Evolutionary conservation across 1,140 invertebrate genomes (phyloP), one percentile per base, ranked within the genome.

Genomic region (Zaprionus kolodkinae): DNA sequence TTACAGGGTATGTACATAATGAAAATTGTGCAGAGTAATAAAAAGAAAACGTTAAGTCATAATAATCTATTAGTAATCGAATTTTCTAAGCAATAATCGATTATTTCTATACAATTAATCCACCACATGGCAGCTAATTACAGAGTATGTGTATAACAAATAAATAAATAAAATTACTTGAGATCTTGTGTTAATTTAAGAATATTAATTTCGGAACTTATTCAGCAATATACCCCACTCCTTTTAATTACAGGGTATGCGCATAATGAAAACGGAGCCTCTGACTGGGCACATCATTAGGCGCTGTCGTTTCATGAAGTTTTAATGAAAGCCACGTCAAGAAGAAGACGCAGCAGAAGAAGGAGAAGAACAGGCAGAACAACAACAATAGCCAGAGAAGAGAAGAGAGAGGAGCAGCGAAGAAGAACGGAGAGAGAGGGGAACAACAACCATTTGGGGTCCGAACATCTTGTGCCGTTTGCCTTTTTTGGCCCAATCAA

Each of bases 401-500:
- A 36, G 7, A 36, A 61, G 25, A 27, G 33, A 35, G 33, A 6
- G 13, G 38, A 40, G 38, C 5, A n/a, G 38, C n/a, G 13, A 3
- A 30, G 27, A 7, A 21, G 21, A 21, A 21, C 2, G n/a, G 2
- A 45, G n/a, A 15, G 40, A 45, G 6, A 12, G 21, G 21, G 21
- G 21, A 21, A 21, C 21, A 21, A 38, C 52, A 77, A 79, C 40
- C 84, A 79, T 59, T 55, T 75, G 70, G 57, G 65, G 45, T 68
- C 27, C 61, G 72, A 73, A 62, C 85, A 85, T 89, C 81, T 89
- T 79, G 75, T 66, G 67, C 67, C 65, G 72, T 70, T 77, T 88
- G 84, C 79, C 77, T 89, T 89, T 88, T 79, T 75, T 81, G 84
- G 85, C 76, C 85, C 85, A 89, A 89, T 89, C 85, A 89, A 89